Evolutionary conservation across 2,888 invertebrate genomes (phyloP).

Genomic region (Sarcophaga variegata): DNA sequence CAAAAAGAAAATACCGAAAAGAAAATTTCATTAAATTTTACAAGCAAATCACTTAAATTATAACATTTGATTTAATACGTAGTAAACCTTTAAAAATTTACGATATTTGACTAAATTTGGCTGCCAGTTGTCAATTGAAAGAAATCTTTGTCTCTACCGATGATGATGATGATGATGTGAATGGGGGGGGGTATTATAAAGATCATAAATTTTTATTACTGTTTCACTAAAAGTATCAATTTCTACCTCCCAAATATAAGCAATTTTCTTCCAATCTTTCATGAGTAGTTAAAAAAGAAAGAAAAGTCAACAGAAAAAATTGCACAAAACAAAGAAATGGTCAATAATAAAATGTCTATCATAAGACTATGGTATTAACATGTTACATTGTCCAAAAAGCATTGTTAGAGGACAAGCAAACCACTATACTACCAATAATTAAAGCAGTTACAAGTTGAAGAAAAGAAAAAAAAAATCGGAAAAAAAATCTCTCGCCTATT

Average conservation of each 20-base stretch:
- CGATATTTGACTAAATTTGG: conserved; percentile 56
- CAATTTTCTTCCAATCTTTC: no score
- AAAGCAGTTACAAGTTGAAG: conserved; percentile 43
- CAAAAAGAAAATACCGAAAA: not conserved
- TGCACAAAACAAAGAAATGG: conserved; percentile 19
- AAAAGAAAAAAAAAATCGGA: not conserved
- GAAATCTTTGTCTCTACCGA: conserved; percentile 25
- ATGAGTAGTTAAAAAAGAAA: no score
- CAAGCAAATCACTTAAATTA: conserved; percentile 48
- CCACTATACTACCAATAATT: conserved; percentile 22
- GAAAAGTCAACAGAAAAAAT: no score
- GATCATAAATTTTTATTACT: conserved; percentile 69
- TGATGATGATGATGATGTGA: conserved; percentile 31
- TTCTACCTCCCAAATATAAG: conserved; percentile 42
- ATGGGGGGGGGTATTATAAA: conserved; percentile 31
- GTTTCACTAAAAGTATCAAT: conserved; percentile 58
- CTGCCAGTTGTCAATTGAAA: conserved; percentile 57
- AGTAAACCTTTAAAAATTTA: conserved; percentile 49
- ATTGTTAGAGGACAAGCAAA: conserved; percentile 40
- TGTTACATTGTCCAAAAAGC: conserved; percentile 55
- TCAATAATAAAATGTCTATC: conserved; percentile 56
- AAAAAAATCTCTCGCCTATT: conserved; percentile 42
- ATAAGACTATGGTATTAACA: conserved; percentile 53
- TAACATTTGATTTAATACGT: conserved; percentile 64
- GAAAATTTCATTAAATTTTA: not conserved